These are phyloP conservation scores for Phytoseiulus persimilis DNA, from an alignment of 2,888 invertebrate species.

Conservation along the genomic window DNA sequence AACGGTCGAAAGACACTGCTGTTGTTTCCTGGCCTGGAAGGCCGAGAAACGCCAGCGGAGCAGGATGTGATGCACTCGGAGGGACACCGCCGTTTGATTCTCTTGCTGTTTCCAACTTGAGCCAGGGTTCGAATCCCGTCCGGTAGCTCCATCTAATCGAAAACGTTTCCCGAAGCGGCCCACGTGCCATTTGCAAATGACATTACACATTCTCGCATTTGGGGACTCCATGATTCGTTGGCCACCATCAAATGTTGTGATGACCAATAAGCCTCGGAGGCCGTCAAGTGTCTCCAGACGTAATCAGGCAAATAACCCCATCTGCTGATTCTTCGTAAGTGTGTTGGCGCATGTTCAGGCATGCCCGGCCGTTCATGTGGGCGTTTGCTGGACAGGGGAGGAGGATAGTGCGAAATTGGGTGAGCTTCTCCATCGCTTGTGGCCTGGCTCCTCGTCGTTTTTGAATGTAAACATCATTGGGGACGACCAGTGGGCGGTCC, in stretches of 20 bases:
- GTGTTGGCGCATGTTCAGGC: background rate
- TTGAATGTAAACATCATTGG: background rate
- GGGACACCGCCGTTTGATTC: background rate
- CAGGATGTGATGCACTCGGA: background rate
- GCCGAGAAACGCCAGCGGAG: background rate
- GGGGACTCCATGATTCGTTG: background rate
- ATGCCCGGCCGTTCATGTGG: background rate
- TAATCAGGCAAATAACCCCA: background rate
- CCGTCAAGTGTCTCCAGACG: background rate
- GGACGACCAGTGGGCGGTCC: background rate
- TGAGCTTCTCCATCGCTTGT: background rate
- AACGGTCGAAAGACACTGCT: background rate
- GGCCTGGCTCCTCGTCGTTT: background rate
- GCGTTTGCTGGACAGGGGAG: background rate
- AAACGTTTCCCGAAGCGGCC: background rate
- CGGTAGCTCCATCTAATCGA: background rate
- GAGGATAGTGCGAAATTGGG: background rate
- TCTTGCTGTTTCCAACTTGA: background rate
- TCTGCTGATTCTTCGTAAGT: background rate
- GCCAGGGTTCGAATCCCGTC: background rate
- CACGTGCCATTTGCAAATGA: background rate
- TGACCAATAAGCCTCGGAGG: background rate
- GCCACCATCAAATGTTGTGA: background rate
- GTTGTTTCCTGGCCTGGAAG: background rate
- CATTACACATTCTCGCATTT: background rate